Conservation (phyloP, 1,140 invertebrate species). For the Aphidius ervi region DNA sequence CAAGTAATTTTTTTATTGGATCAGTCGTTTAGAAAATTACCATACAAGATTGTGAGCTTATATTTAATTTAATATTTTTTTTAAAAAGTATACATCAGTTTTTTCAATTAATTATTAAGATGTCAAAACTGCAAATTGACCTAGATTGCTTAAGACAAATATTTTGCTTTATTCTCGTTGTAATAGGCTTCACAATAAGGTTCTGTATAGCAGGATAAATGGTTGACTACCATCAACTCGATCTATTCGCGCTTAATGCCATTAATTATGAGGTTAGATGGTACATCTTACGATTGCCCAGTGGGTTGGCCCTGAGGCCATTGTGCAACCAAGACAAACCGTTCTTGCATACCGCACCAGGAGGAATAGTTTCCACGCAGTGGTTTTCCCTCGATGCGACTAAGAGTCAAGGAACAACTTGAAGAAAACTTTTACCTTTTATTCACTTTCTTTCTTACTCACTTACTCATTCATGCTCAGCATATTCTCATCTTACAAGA, state of each 20-base stretch:
- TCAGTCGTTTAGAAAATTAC: too few species aligned
- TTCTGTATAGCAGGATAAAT: neutral
- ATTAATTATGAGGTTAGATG: constrained; percentile 14
- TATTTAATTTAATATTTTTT: too few species aligned
- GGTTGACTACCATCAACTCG: constrained; percentile 2
- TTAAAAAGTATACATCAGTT: too few species aligned
- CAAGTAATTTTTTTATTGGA: too few species aligned
- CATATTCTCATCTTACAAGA: too few species aligned
- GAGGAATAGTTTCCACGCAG: constrained; percentile 8
- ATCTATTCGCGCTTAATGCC: constrained; percentile 9
- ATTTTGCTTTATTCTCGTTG: too few species aligned
- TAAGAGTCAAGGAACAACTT: constrained; percentile 9
- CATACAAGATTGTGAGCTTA: too few species aligned
- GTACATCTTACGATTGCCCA: constrained; percentile 13
- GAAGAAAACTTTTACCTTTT: constrained; percentile 8
- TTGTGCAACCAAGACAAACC: constrained; percentile 15
- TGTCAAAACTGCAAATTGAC: neutral
- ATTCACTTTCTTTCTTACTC: too few species aligned
- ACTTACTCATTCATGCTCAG: too few species aligned
- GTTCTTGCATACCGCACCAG: neutral
- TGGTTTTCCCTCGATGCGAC: neutral
- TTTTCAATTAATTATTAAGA: neutral
- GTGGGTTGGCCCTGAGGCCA: neutral
- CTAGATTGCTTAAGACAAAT: too few species aligned
- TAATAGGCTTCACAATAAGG: neutral